These are phyloP conservation scores for Platynereis dumerilii DNA, from an alignment of 2,888 invertebrate species.

Conservation along the genomic window DNA sequence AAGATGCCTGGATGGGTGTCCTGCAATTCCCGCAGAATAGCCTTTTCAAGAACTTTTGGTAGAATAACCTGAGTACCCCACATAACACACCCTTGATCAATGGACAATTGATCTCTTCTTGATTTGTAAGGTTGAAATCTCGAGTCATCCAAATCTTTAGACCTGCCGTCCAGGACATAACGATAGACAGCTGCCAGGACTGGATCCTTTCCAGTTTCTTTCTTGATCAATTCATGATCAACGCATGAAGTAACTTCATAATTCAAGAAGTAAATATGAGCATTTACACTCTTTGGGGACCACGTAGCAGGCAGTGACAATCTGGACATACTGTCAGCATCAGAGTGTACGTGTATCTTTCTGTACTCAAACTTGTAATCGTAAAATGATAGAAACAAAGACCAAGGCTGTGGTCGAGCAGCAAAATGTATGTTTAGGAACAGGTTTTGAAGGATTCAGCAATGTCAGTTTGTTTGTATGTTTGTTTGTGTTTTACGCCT, in stretches of 20 bases:
- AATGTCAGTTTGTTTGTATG: too few species aligned
- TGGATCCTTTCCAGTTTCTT: too few species aligned
- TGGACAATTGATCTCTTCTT: background rate
- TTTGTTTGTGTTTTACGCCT: too few species aligned
- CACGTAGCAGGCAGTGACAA: constrained; percentile 4
- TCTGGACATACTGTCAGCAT: constrained; percentile 7
- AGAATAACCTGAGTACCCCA: constrained; percentile 38
- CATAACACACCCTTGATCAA: constrained; percentile 27
- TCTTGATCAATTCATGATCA: too few species aligned
- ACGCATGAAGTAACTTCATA: too few species aligned
- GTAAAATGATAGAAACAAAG: background rate
- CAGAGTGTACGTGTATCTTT: background rate
- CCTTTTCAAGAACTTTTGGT: constrained; percentile 22
- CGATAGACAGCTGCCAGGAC: too few species aligned
- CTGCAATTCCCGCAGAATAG: constrained; percentile 34
- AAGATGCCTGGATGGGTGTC: constrained; percentile 37
- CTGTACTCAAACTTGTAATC: constrained; percentile 4
- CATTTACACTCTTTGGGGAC: too few species aligned
- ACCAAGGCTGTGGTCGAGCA: constrained; percentile 1
- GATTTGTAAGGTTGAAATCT: background rate
- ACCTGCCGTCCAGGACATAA: too few species aligned
- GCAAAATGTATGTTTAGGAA: background rate
- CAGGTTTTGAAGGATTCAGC: background rate
- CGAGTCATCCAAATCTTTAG: background rate
- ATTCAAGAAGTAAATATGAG: too few species aligned